phyloP scores from a whole-genome alignment of 2,113 vertebrate genomes.

The Anser brachyrhynchus region DNA sequence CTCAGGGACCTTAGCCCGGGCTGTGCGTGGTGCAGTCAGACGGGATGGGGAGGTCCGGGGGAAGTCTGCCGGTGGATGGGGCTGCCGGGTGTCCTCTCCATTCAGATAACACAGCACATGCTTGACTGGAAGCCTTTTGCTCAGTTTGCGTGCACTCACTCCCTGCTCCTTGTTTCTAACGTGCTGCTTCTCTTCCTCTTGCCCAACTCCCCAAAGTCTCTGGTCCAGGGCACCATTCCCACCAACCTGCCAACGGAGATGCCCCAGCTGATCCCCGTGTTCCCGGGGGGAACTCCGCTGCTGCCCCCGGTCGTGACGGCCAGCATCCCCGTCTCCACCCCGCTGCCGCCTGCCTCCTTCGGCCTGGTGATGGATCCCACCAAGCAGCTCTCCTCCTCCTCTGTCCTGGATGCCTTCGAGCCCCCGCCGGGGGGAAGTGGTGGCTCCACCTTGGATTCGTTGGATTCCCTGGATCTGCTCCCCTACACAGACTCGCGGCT shows the following conservation, averaged over 20 bases:
- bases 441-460: constrained; percentile 67
- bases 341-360: constrained; percentile 81
- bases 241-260: constrained; percentile 87
- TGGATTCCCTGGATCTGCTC: constrained; percentile 72
- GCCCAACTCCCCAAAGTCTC: constrained; percentile 59
- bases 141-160: not conserved
- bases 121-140: not conserved
- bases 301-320: constrained; percentile 82
- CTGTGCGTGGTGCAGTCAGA: not conserved
- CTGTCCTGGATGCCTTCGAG: constrained; percentile 83
- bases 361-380: constrained; percentile 81
- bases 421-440: constrained; percentile 55
- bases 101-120: rapidly evolving
- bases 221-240: constrained; percentile 83
- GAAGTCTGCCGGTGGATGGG: not conserved
- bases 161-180: not conserved
- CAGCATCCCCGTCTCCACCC: constrained; percentile 80
- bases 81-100: not conserved
- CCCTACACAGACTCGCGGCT: constrained; percentile 76
- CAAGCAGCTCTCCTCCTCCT: constrained; percentile 80
- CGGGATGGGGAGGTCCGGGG: not conserved
- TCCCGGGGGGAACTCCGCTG: constrained; percentile 76
- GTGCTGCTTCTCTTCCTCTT: not conserved
- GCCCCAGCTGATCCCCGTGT: constrained; percentile 82
- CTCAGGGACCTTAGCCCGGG: not conserved